phyloP scores from a whole-genome alignment of 2,113 vertebrate species.

The Ascaphus truei region DNA sequence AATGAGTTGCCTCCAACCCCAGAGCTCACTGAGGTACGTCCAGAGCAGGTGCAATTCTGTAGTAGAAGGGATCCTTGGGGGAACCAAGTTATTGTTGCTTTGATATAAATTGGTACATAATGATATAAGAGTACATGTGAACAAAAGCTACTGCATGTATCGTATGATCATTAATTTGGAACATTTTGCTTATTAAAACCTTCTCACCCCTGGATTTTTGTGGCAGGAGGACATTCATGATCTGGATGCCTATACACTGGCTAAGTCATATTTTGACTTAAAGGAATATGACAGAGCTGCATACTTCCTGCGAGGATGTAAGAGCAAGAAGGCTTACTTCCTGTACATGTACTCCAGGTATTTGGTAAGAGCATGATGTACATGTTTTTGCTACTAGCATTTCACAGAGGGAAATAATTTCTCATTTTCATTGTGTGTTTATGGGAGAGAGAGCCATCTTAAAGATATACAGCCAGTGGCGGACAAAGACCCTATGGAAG shows the following conservation, averaged over 20 bases:
- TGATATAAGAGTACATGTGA: too few relatives aligned
- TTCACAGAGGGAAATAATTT: too few relatives aligned
- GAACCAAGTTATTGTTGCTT: too few relatives aligned
- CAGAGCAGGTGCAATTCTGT: background rate
- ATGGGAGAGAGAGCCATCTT: too few relatives aligned
- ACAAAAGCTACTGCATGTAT: too few relatives aligned
- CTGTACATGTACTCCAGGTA: constrained; percentile 98
- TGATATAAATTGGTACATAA: too few relatives aligned
- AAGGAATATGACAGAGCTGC: constrained; percentile 97
- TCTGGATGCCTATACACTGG: constrained; percentile 88
- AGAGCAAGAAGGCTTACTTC: constrained; percentile 95
- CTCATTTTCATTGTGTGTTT: too few relatives aligned
- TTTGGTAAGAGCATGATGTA: constrained; percentile 69
- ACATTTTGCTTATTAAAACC: too few relatives aligned
- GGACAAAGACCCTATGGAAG: too few relatives aligned
- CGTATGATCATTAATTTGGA: too few relatives aligned
- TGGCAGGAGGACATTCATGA: constrained; percentile 89
- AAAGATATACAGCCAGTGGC: too few relatives aligned
- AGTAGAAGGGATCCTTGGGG: too few relatives aligned
- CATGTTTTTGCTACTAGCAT: background rate
- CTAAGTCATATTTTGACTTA: constrained; percentile 95
- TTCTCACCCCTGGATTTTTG: constrained; percentile 4
- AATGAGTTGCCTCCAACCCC: constrained; percentile 72
- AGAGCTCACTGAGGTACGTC: constrained; percentile 77
- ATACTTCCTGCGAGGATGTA: constrained; percentile 88